These are phyloP conservation scores for Melanotaenia parkinsoni DNA, from an alignment of 2,797 vertebrate species.

Conservation along the genomic window DNA sequence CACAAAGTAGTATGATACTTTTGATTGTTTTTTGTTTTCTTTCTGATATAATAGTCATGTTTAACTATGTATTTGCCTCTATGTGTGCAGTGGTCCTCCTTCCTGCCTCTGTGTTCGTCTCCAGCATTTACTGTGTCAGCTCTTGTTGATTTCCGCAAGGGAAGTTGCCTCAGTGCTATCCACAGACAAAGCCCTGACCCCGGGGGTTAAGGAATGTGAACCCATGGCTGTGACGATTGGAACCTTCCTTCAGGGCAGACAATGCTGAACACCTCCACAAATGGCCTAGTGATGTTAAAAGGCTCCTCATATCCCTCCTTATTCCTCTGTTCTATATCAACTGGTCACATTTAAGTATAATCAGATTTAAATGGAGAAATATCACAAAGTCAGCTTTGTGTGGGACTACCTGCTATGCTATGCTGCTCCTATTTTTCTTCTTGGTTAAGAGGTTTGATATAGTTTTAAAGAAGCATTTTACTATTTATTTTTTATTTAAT, in stretches of 20 bases:
- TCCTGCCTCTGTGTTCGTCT: constrained; percentile 71
- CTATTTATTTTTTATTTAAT: neutral
- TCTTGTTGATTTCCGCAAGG: constrained; percentile 77
- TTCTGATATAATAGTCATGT: constrained; percentile 6
- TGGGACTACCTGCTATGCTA: neutral
- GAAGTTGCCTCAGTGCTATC: constrained; percentile 78
- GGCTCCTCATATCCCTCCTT: constrained; percentile 24
- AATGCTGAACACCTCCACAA: constrained; percentile 71
- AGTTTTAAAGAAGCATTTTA: neutral
- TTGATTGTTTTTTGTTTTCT: constrained; percentile 14
- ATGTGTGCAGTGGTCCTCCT: constrained; percentile 51
- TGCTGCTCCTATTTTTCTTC: neutral
- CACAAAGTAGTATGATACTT: neutral
- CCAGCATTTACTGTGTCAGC: constrained; percentile 64
- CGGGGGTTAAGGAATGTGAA: constrained; percentile 83
- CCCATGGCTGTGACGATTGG: constrained; percentile 75
- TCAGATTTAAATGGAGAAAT: constrained; percentile 11
- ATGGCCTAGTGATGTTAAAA: constrained; percentile 64
- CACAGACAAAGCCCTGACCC: constrained; percentile 82
- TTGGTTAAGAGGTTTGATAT: neutral
- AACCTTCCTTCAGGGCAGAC: constrained; percentile 74
- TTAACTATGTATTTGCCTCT: constrained; percentile 26
- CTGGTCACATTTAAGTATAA: constrained; percentile 21
- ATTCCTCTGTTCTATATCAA: constrained; percentile 24
- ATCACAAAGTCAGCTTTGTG: constrained; percentile 9